phyloP scores from a whole-genome alignment of 2,113 vertebrate genomes.

The Equus quagga region DNA sequence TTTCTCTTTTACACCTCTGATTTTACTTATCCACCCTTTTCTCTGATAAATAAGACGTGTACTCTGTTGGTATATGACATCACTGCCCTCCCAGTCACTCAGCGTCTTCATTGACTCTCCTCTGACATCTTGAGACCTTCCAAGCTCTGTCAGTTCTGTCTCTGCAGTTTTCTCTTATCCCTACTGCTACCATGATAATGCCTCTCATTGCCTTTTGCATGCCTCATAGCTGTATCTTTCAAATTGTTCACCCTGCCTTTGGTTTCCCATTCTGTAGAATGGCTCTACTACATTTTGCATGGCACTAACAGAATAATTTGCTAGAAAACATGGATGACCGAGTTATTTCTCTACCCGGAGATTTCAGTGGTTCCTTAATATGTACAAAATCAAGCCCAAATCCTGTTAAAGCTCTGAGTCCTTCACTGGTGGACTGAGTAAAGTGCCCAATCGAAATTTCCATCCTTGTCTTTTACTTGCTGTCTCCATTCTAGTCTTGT shows the following conservation, averaged over 20 bases:
- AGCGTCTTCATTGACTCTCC: not conserved
- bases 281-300: not conserved
- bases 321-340: accelerated
- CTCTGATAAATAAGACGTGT: not conserved
- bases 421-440: not conserved
- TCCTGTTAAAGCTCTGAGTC: not conserved
- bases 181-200: accelerated
- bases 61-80: not conserved
- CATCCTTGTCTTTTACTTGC: not conserved
- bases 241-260: not conserved
- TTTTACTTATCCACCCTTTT: not conserved
- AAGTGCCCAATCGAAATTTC: not conserved
- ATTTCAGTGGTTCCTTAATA: not conserved
- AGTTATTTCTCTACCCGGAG: not conserved
- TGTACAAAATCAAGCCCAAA: not conserved
- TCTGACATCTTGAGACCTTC: not conserved
- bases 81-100: not conserved
- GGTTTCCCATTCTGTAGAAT: not conserved
- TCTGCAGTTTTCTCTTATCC: not conserved
- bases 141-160: not conserved
- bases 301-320: not conserved
- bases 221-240: not conserved
- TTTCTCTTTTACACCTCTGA: not conserved
- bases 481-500: not conserved
- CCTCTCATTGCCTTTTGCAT: not conserved